Conservation (phyloP, 2,888 invertebrate genomes). For the Heteropelma amictum region DNA sequence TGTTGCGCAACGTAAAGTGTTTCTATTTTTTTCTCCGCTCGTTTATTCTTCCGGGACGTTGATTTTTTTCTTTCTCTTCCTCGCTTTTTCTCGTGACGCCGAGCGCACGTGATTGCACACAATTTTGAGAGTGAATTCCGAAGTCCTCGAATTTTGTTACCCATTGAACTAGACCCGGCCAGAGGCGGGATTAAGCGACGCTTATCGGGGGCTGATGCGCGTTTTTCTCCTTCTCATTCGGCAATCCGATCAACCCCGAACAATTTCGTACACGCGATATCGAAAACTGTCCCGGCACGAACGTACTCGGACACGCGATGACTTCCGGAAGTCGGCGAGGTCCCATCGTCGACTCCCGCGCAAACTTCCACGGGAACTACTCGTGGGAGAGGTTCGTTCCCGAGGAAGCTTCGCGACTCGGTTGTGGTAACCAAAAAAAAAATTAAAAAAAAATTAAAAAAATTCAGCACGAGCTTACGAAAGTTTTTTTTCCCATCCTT, state of each 20-base stretch:
- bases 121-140: not conserved
- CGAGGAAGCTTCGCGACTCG: not conserved
- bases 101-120: not conserved
- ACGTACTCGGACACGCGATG: slow-evolving; percentile 29
- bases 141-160: slow-evolving; percentile 22
- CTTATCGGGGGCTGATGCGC: slow-evolving; percentile 21
- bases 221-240: not conserved
- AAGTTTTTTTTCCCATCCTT: no score
- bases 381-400: not conserved
- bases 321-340: slow-evolving; percentile 32
- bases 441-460: not conserved
- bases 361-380: not conserved
- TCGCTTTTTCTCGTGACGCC: no score
- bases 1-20: no score
- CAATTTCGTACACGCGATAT: slow-evolving; percentile 51
- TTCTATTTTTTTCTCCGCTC: no score
- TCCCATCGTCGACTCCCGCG: not conserved
- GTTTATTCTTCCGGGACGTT: no score
- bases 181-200: slow-evolving; percentile 17
- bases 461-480: not conserved
- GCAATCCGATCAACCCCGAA: not conserved
- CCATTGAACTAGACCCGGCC: slow-evolving; percentile 38
- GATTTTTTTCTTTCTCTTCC: no score
- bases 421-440: not conserved
- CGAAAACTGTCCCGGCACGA: slow-evolving; percentile 15